Base-by-base conservation (phyloP, 2,797 vertebrate genomes). In the Phylloscopus collybita region DNA sequence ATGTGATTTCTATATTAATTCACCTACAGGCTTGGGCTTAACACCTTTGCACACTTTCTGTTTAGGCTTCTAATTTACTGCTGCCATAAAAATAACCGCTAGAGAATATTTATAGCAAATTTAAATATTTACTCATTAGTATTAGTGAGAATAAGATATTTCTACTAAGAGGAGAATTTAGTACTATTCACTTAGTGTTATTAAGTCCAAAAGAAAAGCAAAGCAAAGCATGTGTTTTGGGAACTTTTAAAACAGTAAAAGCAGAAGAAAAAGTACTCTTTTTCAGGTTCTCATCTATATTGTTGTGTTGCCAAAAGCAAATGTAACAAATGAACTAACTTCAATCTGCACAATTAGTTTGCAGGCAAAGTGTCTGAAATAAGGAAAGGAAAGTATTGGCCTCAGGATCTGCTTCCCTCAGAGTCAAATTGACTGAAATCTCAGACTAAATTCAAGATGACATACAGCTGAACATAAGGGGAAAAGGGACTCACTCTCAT, bases 361-460 rank as follows among this genome's bases (percentile, higher is more conserved):
- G 61, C n/a, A 75, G 62, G 25, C 59, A 73, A 83, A 50, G 56
- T 27, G 29, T 62, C 65, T 60, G 70, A 79, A 91, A 86, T n/a
- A 21, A 9, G 4, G 49, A 62, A 88, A 92, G 38, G 16, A 4
- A 91, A 88, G 50, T 76, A 84, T 70, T 16, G 70, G 72, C 92
- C 85, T 72, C 70, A 17, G 34, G 66, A 87, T 17, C 12, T 2
- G 4, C 34, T 83, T 79, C 23, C 70, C 47, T 79, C 34, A 66
- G 83, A 88, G 80, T 83, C 64, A 57, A 70, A 40, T 2, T 53
- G 83, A 74, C 59, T 93, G 65, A 65, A 81, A 90, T 79, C 34
- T 91, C 83, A 87, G 74, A 72, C 65, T 76, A 73, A 56, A 96
- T 93, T 93, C 71, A 88, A 47, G 45, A 25, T 71, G 93, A 95